Base-by-base conservation (phyloP, 2,797 vertebrate species). In the Chloroceryle amazona region DNA sequence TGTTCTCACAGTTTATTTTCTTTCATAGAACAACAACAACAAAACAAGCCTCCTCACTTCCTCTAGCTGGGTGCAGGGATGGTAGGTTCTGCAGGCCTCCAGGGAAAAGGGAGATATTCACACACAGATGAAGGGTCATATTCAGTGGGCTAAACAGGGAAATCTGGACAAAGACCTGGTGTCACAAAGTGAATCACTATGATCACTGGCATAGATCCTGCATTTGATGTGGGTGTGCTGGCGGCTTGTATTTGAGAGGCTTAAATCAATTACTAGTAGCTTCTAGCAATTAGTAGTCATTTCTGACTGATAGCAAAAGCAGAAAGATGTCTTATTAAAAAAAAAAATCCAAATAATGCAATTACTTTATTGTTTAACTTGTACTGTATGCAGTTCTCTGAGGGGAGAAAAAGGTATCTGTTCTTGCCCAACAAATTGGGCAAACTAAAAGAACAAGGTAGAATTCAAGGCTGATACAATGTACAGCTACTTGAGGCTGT, bases 1-100 rank as follows among this genome's bases (percentile, higher is more conserved):
- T 74, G 93, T 96, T 96, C 92, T 92, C 84, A 91, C 89, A 91
- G 90, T 76, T 82, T 58, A 66, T 92, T 95, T 95, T 93, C 58
- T 95, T 89, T 84, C 47, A 80, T 25, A 66, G 79, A 84, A 66
- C 57, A 93, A 86, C 63, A 81, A 66, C 29, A 92, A 81, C 33
- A 80, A 80, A 93, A 70, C 42, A 86, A 81, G 11, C 33, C 18
- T 29, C 23, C 51, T 93, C 65, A 83, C 66, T 94, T 86, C 47
- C 55, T 63, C 42, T 8, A 54, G 16, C 26, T 22, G 60, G 5
- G 33, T 0, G 0, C n/a, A 80, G 44, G 54, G n/a, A 4, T 62
- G 26, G 35, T 58, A 79, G 62, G 35, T 57, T 82, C 61, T 90
- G 23, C 19, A 75, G 26, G 55, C 68, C 57, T 85, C 37, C 74